Conservation (phyloP, 2,888 invertebrate species). For the Caenorhabditis sp. region DNA sequence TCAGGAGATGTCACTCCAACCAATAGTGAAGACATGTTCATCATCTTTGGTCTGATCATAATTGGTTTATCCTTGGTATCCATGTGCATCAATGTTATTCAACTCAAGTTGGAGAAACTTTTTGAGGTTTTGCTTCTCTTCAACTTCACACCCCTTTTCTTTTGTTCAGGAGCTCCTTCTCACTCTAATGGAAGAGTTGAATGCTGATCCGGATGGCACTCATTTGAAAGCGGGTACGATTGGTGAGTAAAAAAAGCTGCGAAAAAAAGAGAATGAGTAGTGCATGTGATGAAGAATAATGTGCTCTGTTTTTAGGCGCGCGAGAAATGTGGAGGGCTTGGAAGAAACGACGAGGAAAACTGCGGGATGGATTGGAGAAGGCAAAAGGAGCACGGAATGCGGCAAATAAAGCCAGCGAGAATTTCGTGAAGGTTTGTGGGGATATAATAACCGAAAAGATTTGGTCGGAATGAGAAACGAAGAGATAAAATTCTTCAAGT, state of each 20-base stretch:
- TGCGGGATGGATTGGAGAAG: constrained; percentile 56
- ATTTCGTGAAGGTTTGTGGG: constrained; percentile 67
- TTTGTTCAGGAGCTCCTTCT: constrained; percentile 79
- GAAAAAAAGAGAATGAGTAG: constrained; percentile 27
- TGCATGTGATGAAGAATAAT: constrained; percentile 52
- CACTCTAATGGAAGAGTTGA: constrained; percentile 82
- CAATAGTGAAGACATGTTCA: constrained; percentile 82
- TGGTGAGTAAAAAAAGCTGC: constrained; percentile 48
- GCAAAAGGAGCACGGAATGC: constrained; percentile 65
- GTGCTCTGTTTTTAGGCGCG: constrained; percentile 67
- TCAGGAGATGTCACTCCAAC: constrained; percentile 83
- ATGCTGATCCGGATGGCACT: constrained; percentile 74
- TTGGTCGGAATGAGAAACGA: neutral
- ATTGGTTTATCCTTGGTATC: constrained; percentile 82
- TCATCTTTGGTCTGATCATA: constrained; percentile 82
- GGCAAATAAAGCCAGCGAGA: constrained; percentile 69
- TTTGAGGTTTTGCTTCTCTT: constrained; percentile 65
- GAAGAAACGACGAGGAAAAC: constrained; percentile 75
- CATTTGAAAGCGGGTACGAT: constrained; percentile 73
- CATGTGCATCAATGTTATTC: constrained; percentile 80
- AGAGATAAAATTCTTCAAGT: neutral
- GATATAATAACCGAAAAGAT: constrained; percentile 8
- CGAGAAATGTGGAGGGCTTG: constrained; percentile 81
- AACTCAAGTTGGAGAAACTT: constrained; percentile 76
- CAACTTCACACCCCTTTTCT: neutral